phyloP scores from a whole-genome alignment of 1,140 invertebrate species.

The Aleiodes sp. region DNA sequence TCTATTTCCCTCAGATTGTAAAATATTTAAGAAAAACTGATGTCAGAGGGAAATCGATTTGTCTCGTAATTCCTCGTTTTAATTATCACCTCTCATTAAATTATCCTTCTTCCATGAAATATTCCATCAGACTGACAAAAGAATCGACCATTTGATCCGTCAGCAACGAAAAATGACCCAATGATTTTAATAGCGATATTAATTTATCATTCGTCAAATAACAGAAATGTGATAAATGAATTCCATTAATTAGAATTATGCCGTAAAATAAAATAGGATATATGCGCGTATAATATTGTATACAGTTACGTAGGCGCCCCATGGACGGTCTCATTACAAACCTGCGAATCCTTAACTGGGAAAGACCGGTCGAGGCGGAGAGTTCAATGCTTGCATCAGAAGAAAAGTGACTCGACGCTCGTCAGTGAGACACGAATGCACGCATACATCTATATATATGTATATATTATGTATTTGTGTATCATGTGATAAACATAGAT shows the following conservation, averaged over 20 bases:
- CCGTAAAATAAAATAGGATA: neutral
- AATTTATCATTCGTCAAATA: too few relatives aligned
- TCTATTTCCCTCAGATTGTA: too few relatives aligned
- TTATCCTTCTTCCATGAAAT: too few relatives aligned
- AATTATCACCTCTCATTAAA: too few relatives aligned
- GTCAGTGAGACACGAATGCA: conserved; percentile 1
- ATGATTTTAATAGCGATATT: too few relatives aligned
- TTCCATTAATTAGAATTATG: neutral
- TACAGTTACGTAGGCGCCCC: conserved; percentile 49
- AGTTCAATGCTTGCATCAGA: conserved; percentile 54
- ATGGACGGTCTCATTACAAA: conserved; percentile 41
- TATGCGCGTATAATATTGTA: conserved; percentile 23
- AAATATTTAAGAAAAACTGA: too few relatives aligned
- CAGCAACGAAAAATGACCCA: too few relatives aligned
- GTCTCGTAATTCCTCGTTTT: too few relatives aligned
- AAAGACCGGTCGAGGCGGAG: conserved; percentile 41
- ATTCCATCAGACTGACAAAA: too few relatives aligned
- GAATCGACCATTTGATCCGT: too few relatives aligned
- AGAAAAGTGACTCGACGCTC: conserved; percentile 35
- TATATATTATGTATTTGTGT: neutral
- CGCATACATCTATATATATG: neutral
- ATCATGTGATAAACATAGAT: neutral
- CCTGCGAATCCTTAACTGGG: conserved; percentile 46
- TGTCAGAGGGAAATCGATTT: too few relatives aligned
- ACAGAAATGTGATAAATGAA: neutral